Percentiles rank a stretch among this genome's conserved stretches.
These are phyloP conservation scores for Lordiphosa fenestrarum DNA, from an alignment of 2,888 invertebrate genomes.

Conservation along the genomic window DNA sequence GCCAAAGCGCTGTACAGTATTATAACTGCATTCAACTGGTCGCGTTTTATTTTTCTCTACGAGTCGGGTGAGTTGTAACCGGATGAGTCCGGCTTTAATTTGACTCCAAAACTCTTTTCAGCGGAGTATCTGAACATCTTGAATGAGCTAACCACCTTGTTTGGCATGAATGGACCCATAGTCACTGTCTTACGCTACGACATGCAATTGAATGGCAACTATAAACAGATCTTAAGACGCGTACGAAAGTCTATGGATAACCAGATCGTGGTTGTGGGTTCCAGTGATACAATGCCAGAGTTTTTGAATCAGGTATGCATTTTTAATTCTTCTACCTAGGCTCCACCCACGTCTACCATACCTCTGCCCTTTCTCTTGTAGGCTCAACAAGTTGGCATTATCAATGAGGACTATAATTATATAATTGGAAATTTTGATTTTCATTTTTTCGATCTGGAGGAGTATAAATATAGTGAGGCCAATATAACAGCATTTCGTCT, in stretches of 20 bases:
- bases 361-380: constrained; percentile 71
- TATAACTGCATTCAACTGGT: constrained; percentile 89
- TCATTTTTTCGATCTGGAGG: constrained; percentile 84
- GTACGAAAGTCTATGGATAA: constrained; percentile 86
- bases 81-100: no score
- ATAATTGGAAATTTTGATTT: constrained; percentile 91
- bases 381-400: constrained; percentile 97
- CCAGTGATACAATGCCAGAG: constrained; percentile 82
- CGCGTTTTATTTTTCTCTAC: constrained; percentile 88
- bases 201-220: constrained; percentile 85
- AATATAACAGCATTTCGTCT: constrained; percentile 89
- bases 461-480: constrained; percentile 89
- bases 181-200: constrained; percentile 85
- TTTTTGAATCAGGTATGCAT: constrained; percentile 83
- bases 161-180: constrained; percentile 82
- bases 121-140: constrained; percentile 85
- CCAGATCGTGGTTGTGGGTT: constrained; percentile 88
- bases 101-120: constrained; percentile 12
- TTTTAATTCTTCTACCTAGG: no score
- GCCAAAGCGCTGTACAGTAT: constrained; percentile 86
- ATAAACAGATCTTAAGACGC: constrained; percentile 84
- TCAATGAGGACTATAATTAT: constrained; percentile 94
- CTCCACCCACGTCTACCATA: no score
- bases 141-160: constrained; percentile 86
- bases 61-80: constrained; percentile 70